Conservation (phyloP, 2,113 vertebrate genomes). For the Dicaeum eximium region DNA sequence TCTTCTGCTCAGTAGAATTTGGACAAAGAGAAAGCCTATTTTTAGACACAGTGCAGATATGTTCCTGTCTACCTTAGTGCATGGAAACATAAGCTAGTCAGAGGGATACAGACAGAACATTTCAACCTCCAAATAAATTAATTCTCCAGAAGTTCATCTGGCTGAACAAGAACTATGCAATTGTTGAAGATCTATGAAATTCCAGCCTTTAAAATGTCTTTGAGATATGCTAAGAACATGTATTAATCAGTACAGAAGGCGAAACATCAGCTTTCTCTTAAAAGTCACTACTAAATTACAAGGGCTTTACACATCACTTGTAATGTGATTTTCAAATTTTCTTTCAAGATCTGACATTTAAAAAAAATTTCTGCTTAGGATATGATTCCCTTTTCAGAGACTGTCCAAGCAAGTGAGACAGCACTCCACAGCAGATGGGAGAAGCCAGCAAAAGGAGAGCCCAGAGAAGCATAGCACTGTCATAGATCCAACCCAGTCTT, state of each 20-base stretch:
- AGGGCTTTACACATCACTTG: background rate
- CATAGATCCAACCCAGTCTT: background rate
- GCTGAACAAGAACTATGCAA: background rate
- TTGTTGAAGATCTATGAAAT: background rate
- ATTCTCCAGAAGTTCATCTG: background rate
- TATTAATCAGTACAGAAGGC: background rate
- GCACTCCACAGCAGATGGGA: background rate
- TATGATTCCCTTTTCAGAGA: background rate
- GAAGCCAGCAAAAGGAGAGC: background rate
- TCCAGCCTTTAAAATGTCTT: background rate
- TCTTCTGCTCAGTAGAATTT: background rate
- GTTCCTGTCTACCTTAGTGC: background rate
- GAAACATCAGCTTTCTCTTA: background rate
- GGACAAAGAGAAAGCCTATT: background rate
- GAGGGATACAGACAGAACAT: background rate
- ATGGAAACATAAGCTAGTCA: background rate
- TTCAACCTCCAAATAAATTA: background rate
- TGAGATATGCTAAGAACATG: background rate
- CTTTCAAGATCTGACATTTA: background rate
- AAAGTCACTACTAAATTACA: background rate
- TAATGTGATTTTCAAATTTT: background rate
- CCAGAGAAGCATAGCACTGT: background rate
- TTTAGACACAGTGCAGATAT: background rate
- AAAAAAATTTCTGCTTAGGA: background rate
- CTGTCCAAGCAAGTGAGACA: background rate